These are phyloP conservation scores for Parotocinclus haroldoi DNA, from an alignment of 2,797 vertebrate genomes.

Conservation along the genomic window DNA sequence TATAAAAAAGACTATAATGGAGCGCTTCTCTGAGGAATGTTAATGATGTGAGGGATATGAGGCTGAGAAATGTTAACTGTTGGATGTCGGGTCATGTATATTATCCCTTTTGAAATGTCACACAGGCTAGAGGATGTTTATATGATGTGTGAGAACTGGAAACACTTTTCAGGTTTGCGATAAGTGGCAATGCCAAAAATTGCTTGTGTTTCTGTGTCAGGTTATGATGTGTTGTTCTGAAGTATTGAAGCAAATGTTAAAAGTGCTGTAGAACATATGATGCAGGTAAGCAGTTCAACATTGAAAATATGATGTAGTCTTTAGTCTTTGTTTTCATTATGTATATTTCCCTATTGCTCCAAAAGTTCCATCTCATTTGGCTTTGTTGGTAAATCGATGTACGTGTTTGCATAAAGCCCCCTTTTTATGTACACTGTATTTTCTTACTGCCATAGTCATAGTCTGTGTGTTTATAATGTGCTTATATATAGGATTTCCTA, in stretches of 20 bases:
- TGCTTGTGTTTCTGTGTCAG: neutral
- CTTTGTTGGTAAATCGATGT: too few species aligned
- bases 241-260: too few species aligned
- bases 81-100: constrained; percentile 14
- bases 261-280: too few species aligned
- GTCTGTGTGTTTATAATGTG: constrained; percentile 74
- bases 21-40: constrained; percentile 71
- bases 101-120: constrained; percentile 62
- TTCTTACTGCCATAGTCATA: constrained; percentile 70
- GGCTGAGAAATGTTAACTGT: constrained; percentile 59
- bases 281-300: too few species aligned
- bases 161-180: constrained; percentile 30
- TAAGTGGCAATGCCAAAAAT: neutral
- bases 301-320: too few species aligned
- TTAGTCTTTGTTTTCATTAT: too few species aligned
- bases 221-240: too few species aligned
- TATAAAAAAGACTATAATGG: constrained; percentile 63
- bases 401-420: too few species aligned
- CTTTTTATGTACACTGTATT: constrained; percentile 55
- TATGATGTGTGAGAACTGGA: constrained; percentile 68
- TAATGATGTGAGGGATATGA: constrained; percentile 74
- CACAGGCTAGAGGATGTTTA: constrained; percentile 61
- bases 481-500: constrained; percentile 71
- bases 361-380: too few species aligned
- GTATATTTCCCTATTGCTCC: too few species aligned